Base-by-base conservation (phyloP, 2,113 vertebrate genomes). In the Xyrauchen texanus region DNA sequence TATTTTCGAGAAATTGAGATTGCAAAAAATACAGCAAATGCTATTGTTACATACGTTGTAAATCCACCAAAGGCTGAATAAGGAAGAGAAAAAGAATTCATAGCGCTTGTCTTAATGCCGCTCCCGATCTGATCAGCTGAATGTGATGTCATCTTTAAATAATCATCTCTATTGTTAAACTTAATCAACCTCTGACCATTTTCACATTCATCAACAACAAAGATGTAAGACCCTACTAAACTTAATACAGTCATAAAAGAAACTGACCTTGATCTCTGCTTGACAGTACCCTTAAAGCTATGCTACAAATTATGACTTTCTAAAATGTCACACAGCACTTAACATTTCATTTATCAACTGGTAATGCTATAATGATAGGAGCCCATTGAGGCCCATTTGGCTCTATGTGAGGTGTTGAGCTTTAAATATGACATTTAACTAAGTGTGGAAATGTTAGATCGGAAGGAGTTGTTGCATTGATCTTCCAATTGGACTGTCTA, bases 371-470 rank as follows among this genome's bases (percentile, higher is more conserved):
- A 84, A 87, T 85, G 82, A 81, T 72, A 84, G 67, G 83, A 86
- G 85, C 86, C 82, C 79, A 83, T 88, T 87, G 74, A 85, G 51
- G 85, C 76, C 87, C 84, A 79, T 82, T 85, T 75, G 69, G 69
- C 77, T 84, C 76, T 78, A 83, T 86, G 87, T 88, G 85, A 88
- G 79, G 75, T 75, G 75, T 75, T 84, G 81, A 77, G 83, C 82
- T 90, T 88, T 69, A 74, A 89, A 88, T 90, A 87, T 78, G 74
- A 85, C 86, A 92, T 89, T 89, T 89, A 83, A 85, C 66, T 82
- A 80, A 52, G 79, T 82, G 83, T 89, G 80, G 83, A 85, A 81
- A 88, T 82, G 82, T 86, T 74, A 90, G 74, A 66, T 53, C n/a
- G 58, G 61, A 60, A 78, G 82, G 67, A 74, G 83, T 63, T 42